Base-by-base conservation (phyloP, 37 sponge, comb jelly and placozoan genomes). In the Geodia barretti region DNA sequence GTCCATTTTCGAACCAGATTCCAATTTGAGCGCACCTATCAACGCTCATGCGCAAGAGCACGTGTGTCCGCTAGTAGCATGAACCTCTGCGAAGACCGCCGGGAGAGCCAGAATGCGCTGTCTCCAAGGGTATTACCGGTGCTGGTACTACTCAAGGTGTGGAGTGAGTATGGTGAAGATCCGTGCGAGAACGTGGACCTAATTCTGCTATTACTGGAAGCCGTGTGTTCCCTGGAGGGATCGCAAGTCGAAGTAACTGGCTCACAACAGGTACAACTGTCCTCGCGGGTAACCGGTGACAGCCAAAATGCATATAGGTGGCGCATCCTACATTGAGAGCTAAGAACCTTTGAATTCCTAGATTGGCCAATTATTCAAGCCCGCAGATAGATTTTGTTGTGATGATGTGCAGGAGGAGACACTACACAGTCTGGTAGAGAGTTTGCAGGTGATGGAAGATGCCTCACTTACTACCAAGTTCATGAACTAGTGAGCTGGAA, bases 11-110 rank as follows among this genome's bases (percentile, higher is more conserved):
- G 14, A 47, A 47, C 11, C 14, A 14, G 14, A 47, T 47, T 47
- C 54, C 14, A 47, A 17, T 47, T 47, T 17, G 14, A 47, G 54
- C 54, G 54, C 54, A 47, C n/a, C n/a, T n/a, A n/a, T n/a, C n/a
- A n/a, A n/a, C n/a, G n/a, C n/a, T n/a, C n/a, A n/a, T n/a, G n/a
- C n/a, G n/a, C n/a, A n/a, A n/a, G n/a, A n/a, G n/a, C n/a, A n/a
- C n/a, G n/a, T n/a, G n/a, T n/a, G n/a, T n/a, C 54, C 54, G 7
- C 14, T 14, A 14, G 14, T 14, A 14, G 7, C 38, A 79, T 79
- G 80, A 79, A 79, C 69, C 41, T 79, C 3, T 38, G 41, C 19
- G 41, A 67, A 26, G 60, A 79, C 70, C 68, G 41, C 24, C 33
- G 59, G 24, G 43, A 69, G 28, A 69, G 11, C 31, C 35, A 69